Percentiles rank a stretch among this genome's conserved stretches.
Evolutionary conservation across 2,888 invertebrate genomes (phyloP).

Genomic region (Operophtera brumata): DNA sequence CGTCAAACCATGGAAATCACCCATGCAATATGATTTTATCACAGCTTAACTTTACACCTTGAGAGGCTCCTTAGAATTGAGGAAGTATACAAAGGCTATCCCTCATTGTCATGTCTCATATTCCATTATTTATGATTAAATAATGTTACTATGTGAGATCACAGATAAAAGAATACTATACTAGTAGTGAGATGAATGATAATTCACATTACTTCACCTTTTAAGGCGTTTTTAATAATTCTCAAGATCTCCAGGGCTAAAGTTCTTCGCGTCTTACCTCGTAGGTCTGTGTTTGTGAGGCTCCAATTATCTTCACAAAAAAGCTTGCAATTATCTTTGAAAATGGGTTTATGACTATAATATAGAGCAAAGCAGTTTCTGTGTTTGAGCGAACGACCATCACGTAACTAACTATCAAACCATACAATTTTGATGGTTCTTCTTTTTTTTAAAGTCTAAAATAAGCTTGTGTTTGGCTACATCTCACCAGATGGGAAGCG

Average conservation of each 20-base stretch:
- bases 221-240: slow-evolving; percentile 16
- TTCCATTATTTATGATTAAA: slow-evolving; percentile 27
- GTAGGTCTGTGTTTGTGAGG: background rate
- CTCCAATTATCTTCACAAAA: slow-evolving; percentile 6
- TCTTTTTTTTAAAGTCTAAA: too few species aligned
- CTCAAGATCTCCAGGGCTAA: slow-evolving; percentile 11
- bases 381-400: background rate
- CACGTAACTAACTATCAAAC: too few species aligned
- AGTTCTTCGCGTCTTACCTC: slow-evolving; percentile 3
- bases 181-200: slow-evolving; percentile 22
- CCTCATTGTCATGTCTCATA: slow-evolving; percentile 22
- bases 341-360: background rate
- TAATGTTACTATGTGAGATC: slow-evolving; percentile 24
- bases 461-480: too few species aligned
- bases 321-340: slow-evolving; percentile 6
- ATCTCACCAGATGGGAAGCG: too few species aligned
- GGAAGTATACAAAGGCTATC: slow-evolving; percentile 26
- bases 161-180: too few species aligned
- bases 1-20: slow-evolving; percentile 25
- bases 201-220: slow-evolving; percentile 19
- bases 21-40: slow-evolving; percentile 23
- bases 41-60: slow-evolving; percentile 14
- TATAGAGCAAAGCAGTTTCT: slow-evolving; percentile 2
- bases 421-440: too few species aligned
- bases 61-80: slow-evolving; percentile 25